These are phyloP conservation scores for Trichopria drosophilae DNA, from an alignment of 2,888 invertebrate species.

Conservation along the genomic window DNA sequence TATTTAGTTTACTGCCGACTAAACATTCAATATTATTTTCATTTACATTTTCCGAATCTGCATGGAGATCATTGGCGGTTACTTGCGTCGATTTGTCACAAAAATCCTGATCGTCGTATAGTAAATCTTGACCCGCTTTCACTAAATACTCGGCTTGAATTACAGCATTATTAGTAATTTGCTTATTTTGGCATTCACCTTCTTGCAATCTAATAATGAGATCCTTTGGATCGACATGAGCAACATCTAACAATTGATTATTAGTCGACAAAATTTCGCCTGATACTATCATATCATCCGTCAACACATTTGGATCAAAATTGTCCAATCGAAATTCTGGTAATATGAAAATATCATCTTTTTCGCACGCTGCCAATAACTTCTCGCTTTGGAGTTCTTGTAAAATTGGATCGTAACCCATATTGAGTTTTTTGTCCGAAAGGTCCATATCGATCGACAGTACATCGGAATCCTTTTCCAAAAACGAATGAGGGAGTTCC, in stretches of 20 bases:
- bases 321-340: constrained; percentile 52
- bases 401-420: constrained; percentile 49
- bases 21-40: not conserved
- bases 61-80: constrained; percentile 2
- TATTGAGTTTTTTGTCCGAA: constrained; percentile 45
- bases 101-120: constrained; percentile 5
- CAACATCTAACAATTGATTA: constrained; percentile 29
- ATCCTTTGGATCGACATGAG: constrained; percentile 11
- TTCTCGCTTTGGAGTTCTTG: constrained; percentile 49
- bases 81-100: constrained; percentile 4
- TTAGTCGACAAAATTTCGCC: constrained; percentile 49
- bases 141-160: constrained; percentile 4
- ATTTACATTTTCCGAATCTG: constrained; percentile 7
- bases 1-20: too few relatives aligned
- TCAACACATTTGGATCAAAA: constrained; percentile 46
- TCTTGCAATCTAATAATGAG: constrained; percentile 14
- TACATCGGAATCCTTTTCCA: constrained; percentile 46
- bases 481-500: constrained; percentile 46
- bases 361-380: constrained; percentile 45
- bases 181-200: constrained; percentile 15
- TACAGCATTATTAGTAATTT: not conserved
- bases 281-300: constrained; percentile 51
- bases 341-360: constrained; percentile 48
- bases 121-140: constrained; percentile 5
- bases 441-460: constrained; percentile 45